A percentile compares a stretch with the other conserved stretches of the same genome.
Conservation (phyloP, 2,113 vertebrate species). For the Mus pahari region DNA sequence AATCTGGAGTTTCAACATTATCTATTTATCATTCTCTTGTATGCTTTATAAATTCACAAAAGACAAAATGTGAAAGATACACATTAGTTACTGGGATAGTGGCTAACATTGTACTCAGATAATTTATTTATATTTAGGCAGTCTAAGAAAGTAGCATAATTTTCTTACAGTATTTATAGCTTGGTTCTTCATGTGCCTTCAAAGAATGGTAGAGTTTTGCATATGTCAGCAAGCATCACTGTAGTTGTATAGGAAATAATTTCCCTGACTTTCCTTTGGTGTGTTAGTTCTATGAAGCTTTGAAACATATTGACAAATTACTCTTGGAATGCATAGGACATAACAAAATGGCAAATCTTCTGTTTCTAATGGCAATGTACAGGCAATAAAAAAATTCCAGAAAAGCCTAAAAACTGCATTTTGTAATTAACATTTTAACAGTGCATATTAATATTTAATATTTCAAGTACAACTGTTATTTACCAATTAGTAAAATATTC, state of each 20-base stretch:
- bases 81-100: background rate
- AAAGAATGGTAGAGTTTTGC: constrained; percentile 41
- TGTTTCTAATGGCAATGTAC: background rate
- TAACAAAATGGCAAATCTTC: background rate
- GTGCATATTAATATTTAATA: background rate
- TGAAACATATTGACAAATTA: background rate
- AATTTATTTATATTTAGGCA: background rate
- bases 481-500: background rate
- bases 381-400: background rate
- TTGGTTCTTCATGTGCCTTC: background rate
- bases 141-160: background rate
- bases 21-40: background rate
- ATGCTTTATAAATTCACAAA: constrained; percentile 9
- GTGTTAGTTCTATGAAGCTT: constrained; percentile 9
- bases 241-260: background rate
- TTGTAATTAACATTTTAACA: background rate
- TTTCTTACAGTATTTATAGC: background rate
- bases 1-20: background rate
- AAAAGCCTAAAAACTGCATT: background rate
- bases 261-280: constrained; percentile 28
- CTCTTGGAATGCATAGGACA: background rate
- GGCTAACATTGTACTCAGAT: background rate
- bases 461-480: background rate
- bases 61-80: background rate
- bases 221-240: background rate